Percentiles rank a stretch among this genome's conserved stretches.
phyloP scores from a whole-genome alignment of 2,888 invertebrate genomes.

The Thymelicus sylvestris region DNA sequence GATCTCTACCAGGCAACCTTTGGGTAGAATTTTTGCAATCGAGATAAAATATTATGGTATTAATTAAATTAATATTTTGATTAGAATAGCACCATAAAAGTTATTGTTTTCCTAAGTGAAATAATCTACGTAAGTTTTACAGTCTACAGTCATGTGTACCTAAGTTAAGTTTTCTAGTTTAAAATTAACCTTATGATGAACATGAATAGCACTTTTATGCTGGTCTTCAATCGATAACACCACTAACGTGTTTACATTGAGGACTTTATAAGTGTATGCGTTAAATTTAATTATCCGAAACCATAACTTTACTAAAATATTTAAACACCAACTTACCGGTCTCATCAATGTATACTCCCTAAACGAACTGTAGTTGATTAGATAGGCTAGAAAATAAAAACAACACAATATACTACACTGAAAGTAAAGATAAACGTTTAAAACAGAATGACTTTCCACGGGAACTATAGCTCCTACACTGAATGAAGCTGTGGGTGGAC shows the following conservation, averaged over 20 bases:
- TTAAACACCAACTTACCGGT: constrained; percentile 17
- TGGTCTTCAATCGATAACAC: constrained; percentile 40
- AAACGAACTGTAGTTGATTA: background rate
- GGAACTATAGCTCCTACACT: constrained; percentile 30
- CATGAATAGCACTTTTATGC: constrained; percentile 22
- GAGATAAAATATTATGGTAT: too few species aligned
- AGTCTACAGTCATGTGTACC: too few species aligned
- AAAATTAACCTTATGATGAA: background rate
- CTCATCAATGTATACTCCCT: constrained; percentile 12
- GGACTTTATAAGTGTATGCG: constrained; percentile 28
- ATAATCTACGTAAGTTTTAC: too few species aligned
- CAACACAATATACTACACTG: constrained; percentile 12
- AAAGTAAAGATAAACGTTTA: constrained; percentile 2
- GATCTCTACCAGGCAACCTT: too few species aligned
- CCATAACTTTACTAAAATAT: background rate
- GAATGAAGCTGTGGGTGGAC: constrained; percentile 35
- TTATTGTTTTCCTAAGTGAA: too few species aligned
- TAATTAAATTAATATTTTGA: too few species aligned
- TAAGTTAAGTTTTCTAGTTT: background rate
- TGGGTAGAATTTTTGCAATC: too few species aligned
- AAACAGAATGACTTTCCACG: constrained; percentile 19
- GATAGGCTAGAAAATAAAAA: constrained; percentile 4
- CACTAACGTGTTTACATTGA: constrained; percentile 38
- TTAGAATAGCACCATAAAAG: too few species aligned
- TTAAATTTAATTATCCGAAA: constrained; percentile 31